Percentiles rank a stretch among this genome's conserved stretches.
phyloP scores from a whole-genome alignment of 1,140 invertebrate species.

The Vanessa atalanta region DNA sequence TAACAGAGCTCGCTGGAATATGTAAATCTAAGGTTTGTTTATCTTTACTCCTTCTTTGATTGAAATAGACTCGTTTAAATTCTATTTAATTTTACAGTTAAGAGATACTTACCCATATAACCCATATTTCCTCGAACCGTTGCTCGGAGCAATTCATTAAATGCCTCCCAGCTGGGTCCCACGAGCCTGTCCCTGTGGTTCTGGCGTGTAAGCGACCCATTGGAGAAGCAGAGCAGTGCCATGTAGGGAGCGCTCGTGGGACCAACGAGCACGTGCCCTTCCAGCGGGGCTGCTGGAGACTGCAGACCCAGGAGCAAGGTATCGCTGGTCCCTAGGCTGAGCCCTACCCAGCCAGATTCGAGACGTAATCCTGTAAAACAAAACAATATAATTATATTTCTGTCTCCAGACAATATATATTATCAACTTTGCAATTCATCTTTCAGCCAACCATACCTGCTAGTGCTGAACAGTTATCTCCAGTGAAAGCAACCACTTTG shows the following conservation, averaged over 20 bases:
- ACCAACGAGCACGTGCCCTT: constrained; percentile 94
- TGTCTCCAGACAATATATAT: no score
- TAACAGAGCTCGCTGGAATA: no score
- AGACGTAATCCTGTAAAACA: constrained; percentile 87
- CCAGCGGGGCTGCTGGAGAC: constrained; percentile 83
- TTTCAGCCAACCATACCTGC: constrained; percentile 81
- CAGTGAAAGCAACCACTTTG: constrained; percentile 93
- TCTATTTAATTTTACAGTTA: no score
- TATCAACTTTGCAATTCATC: no score
- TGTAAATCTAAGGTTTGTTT: no score
- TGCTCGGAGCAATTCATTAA: constrained; percentile 90
- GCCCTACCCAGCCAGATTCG: constrained; percentile 89
- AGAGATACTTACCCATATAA: constrained; percentile 86
- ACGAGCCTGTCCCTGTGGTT: constrained; percentile 88
- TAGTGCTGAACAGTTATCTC: constrained; percentile 95
- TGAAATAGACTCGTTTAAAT: no score
- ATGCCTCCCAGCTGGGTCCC: constrained; percentile 91
- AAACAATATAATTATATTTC: neutral
- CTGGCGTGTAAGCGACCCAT: constrained; percentile 95
- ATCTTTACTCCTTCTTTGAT: no score
- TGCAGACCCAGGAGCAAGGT: constrained; percentile 92
- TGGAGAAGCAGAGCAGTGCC: constrained; percentile 96
- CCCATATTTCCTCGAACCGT: constrained; percentile 96
- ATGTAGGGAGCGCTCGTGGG: constrained; percentile 91
- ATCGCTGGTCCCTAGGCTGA: constrained; percentile 96